Evolutionary conservation across 2,797 vertebrate species (phyloP), one percentile per base, ranked within the genome.

Genomic region (Myoxocephalus aenaeus): DNA sequence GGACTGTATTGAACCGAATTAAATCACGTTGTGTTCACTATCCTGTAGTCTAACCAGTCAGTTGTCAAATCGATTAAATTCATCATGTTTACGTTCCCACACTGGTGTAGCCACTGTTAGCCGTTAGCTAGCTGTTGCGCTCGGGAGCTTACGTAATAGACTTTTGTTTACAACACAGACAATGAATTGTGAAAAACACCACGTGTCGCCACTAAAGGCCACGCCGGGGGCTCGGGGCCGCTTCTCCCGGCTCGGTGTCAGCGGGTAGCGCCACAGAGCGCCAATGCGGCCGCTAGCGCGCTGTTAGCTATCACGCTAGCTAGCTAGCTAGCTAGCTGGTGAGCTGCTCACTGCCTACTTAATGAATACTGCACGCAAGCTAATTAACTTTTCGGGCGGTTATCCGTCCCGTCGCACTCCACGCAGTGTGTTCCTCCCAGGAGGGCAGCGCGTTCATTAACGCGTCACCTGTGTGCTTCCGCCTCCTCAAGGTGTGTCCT

Each of bases 61-160:
- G 22, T 27, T 42, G 51, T 76, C 46, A 20, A 11, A 5, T 50
- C 2, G 5, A 17, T 42, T 65, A 11, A 27, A 5, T 11, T 6
- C 40, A 12, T 42, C n/a, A 1, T 25, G 29, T 73, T 73, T 67
- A 53, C 22, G 29, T 51, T 65, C 67, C 50, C 63, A 69, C 13
- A 59, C 6, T 13, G 32, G 38, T 56, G 70, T 80, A 81, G 75
- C 77, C 64, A 69, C 7, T 34, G 65, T 81, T 91, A 93, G 87
- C 89, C 5, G 61, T 72, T 90, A 90, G 88, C 90, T 65, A 90
- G 88, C 90, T 65, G 20, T 50, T 64, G 62, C 32, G 58, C 12
- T 36, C 12, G 15, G 1, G 54, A 61, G 82, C 78, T 87, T 88
- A 90, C 88, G 85, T 90, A 90, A 90, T 76, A 18, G 70, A 74